Conservation (phyloP, 2,888 invertebrate genomes). For the Trissoscelio sp. region DNA sequence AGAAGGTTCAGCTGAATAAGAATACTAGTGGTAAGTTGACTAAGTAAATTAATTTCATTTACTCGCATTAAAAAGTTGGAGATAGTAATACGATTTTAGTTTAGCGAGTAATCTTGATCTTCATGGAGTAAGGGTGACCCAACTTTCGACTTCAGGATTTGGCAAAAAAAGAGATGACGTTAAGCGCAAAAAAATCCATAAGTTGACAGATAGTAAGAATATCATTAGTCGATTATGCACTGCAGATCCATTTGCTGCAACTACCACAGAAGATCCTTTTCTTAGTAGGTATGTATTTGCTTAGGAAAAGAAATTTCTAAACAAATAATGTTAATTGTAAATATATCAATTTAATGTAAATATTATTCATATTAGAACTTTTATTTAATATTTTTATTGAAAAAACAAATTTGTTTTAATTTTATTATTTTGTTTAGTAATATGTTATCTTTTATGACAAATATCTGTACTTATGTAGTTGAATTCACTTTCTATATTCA, state of each 20-base stretch:
- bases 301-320: too few relatives aligned
- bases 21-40: conserved; percentile 68
- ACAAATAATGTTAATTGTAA: background rate
- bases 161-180: conserved; percentile 54
- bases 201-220: conserved; percentile 77
- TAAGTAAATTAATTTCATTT: conserved; percentile 10
- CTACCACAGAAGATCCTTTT: conserved; percentile 88
- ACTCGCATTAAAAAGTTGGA: background rate
- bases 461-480: too few relatives aligned
- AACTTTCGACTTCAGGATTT: conserved; percentile 74
- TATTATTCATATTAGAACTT: too few relatives aligned
- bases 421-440: too few relatives aligned
- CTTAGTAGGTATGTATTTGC: conserved; percentile 82
- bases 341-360: too few relatives aligned
- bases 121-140: conserved; percentile 75
- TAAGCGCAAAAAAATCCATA: conserved; percentile 71
- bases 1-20: conserved; percentile 71
- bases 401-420: too few relatives aligned
- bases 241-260: conserved; percentile 85
- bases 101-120: conserved; percentile 70
- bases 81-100: background rate
- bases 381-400: too few relatives aligned
- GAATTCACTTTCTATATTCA: too few relatives aligned
- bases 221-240: conserved; percentile 82
- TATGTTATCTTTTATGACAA: too few relatives aligned